Conservation (phyloP, 2,797 vertebrate genomes). For the Hoplostethus mediterraneus region DNA sequence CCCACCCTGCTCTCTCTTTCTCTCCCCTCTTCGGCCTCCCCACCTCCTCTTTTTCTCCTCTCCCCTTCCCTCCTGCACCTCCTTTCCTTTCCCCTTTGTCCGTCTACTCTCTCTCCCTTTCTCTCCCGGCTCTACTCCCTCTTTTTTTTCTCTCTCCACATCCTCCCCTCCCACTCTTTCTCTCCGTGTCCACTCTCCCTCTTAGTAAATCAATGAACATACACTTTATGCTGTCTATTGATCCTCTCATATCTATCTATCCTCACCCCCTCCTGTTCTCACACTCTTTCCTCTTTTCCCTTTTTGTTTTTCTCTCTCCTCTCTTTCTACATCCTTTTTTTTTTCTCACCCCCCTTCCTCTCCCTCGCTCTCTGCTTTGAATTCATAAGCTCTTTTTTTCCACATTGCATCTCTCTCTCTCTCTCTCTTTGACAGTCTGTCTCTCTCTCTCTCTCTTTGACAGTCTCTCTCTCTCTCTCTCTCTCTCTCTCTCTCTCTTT, state of each 20-base stretch:
- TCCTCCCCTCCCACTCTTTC: neutral
- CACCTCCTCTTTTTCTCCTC: neutral
- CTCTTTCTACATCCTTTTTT: conserved; percentile 6
- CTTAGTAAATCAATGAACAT: conserved; percentile 75
- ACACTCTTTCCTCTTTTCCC: conserved; percentile 24
- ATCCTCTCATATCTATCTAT: conserved; percentile 68
- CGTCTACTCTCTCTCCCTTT: too few species aligned
- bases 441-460: conserved; percentile 15
- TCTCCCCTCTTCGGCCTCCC: neutral
- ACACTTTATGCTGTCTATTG: conserved; percentile 80
- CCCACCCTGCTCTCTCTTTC: conserved; percentile 10
- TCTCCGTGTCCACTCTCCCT: conserved; percentile 27
- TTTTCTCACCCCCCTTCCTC: conserved; percentile 25
- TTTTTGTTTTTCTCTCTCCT: conserved; percentile 32
- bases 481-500: neutral
- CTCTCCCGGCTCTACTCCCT: neutral
- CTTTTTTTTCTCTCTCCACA: conserved; percentile 18
- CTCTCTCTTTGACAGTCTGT: too few species aligned
- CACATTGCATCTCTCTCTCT: neutral
- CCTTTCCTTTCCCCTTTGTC: neutral
- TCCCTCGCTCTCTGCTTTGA: conserved; percentile 41
- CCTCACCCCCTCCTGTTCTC: conserved; percentile 58
- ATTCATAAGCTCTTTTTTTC: conserved; percentile 51
- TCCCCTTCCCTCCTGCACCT: neutral
- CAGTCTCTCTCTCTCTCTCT: conserved; percentile 22